A percentile compares a stretch with the other conserved stretches of the same genome.
phyloP scores from a whole-genome alignment of 2,113 vertebrate species.

The Oryzias curvinotus region DNA sequence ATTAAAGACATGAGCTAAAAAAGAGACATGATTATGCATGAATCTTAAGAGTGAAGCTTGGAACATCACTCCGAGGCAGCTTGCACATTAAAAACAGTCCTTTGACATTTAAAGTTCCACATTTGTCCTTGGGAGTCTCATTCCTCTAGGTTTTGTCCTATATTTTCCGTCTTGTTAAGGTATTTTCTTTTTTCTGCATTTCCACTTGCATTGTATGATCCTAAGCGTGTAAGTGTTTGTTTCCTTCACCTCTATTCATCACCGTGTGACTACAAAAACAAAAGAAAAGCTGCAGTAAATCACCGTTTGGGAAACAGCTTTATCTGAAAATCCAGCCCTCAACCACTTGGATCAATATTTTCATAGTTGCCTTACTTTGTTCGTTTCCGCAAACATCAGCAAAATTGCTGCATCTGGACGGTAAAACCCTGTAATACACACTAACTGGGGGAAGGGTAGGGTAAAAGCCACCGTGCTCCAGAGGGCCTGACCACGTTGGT shows the following conservation, averaged over 20 bases:
- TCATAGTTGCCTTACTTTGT: conserved; percentile 37
- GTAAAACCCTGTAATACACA: conserved; percentile 50
- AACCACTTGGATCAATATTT: conserved; percentile 53
- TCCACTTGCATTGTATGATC: background rate
- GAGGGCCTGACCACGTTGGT: conserved; percentile 57
- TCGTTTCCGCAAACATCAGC: conserved; percentile 51
- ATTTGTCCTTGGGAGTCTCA: background rate
- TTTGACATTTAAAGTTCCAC: background rate
- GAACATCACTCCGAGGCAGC: conserved; percentile 1
- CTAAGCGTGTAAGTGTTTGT: conserved; percentile 1
- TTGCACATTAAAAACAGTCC: background rate
- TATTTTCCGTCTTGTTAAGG: background rate
- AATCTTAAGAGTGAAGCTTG: background rate
- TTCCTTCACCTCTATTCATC: conserved; percentile 1
- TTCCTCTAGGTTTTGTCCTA: background rate
- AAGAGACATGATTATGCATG: background rate
- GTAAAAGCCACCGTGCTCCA: conserved; percentile 31
- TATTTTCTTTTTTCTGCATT: too few species aligned
- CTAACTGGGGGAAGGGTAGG: conserved; percentile 23
- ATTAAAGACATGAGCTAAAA: background rate
- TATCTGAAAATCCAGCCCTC: conserved; percentile 21
- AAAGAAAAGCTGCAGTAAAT: conserved; percentile 1
- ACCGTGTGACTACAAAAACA: background rate
- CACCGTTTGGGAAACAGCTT: conserved; percentile 5
- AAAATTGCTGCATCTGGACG: conserved; percentile 20